These are phyloP conservation scores for Brenthis hecate DNA, from an alignment of 2,888 invertebrate genomes.

Conservation along the genomic window DNA sequence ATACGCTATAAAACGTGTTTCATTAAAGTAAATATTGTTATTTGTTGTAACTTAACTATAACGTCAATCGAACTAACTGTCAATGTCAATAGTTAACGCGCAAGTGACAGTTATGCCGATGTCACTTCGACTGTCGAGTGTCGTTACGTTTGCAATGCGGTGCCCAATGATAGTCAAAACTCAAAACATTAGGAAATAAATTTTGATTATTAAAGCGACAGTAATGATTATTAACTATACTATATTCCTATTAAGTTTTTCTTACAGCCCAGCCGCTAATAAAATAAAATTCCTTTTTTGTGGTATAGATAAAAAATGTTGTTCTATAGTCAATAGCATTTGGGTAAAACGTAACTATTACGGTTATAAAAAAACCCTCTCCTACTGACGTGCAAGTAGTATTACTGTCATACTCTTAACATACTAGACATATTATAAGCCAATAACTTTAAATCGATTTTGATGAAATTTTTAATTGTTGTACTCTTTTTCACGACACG, in stretches of 20 bases:
- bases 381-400: too few species aligned
- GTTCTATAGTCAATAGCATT: not conserved
- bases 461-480: too few species aligned
- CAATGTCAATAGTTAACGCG: conserved; percentile 16
- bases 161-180: not conserved
- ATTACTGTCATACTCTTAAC: too few species aligned
- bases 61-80: conserved; percentile 16
- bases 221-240: not conserved
- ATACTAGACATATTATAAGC: too few species aligned
- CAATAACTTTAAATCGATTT: too few species aligned
- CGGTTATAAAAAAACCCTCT: not conserved
- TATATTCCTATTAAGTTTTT: not conserved
- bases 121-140: conserved; percentile 17
- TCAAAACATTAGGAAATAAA: not conserved
- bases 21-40: not conserved
- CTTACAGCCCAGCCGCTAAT: not conserved
- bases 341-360: conserved; percentile 15
- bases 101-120: conserved; percentile 17
- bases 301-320: not conserved
- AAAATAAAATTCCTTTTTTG: conserved; percentile 2
- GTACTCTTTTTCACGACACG: too few species aligned
- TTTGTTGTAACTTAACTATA: conserved; percentile 9
- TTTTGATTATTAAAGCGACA: not conserved
- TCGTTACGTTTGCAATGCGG: conserved; percentile 9
- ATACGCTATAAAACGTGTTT: not conserved